Evolutionary conservation across 2,113 vertebrate species (phyloP), one percentile per base, ranked within the genome.

Genomic region (Phylloscopus trochiloides): DNA sequence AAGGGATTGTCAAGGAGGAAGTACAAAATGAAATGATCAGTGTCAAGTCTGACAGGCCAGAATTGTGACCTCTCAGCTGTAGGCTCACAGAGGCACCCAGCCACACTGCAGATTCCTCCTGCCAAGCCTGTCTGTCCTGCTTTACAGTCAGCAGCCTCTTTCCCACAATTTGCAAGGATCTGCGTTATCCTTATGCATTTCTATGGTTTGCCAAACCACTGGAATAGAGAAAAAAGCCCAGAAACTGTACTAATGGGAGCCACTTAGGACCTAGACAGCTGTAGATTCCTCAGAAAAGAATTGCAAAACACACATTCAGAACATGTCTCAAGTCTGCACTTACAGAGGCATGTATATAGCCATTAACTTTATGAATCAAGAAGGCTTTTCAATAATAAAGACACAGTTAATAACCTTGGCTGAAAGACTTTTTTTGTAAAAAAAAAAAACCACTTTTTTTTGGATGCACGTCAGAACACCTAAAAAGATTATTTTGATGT

Each of bases 101-200:
- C 19, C 80, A 47, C 67, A 18, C 10, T 90, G 72, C 50, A 31
- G 15, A 59, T 82, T 58, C 61, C 76, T 94, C 81, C 65, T 95
- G 68, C 85, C 65, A 73, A 94, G 77, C 94, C 88, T 94, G 94
- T 84, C 74, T 74, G 65, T 92, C 81, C 62, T 91, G 84, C 81
- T 94, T 59, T 83, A 52, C 74, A 92, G 65, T 82, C 66, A 68
- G 63, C 24, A 68, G 36, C 48, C 76, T 65, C 78, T 65, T 91
- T 94, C 82, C 55, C 86, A 67, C 66, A 40, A 74, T 74, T 95
- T 67, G 88, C 61, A 88, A 78, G 45, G 76, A 93, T 79, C 90
- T 81, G 61, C 6, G 8, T 89, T 63, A 72, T 81, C 78, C 50
- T 85, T 84, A 75, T 36, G 59, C 57, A 45, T 94, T 92, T 86